Conservation (phyloP, 2,797 vertebrate species). For the Lepilemur ruficaudatus region DNA sequence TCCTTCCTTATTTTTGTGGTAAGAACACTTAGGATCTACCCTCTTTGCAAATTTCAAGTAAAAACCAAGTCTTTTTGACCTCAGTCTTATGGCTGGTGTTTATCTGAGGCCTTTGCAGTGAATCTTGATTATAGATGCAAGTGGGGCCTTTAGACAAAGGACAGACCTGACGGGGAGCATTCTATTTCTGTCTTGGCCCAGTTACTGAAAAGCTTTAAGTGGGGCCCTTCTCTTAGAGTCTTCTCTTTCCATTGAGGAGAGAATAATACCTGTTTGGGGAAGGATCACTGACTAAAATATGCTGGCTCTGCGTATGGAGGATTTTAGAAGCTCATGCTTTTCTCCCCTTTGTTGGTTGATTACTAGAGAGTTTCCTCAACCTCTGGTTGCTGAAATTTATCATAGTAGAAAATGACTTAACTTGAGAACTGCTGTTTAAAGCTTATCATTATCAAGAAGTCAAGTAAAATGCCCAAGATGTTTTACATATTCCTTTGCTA, state of each 20-base stretch:
- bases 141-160: background rate
- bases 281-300: background rate
- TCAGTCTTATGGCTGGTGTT: background rate
- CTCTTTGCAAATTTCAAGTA: background rate
- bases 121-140: background rate
- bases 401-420: background rate
- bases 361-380: background rate
- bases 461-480: background rate
- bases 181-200: background rate
- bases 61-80: background rate
- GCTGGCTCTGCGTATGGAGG: background rate
- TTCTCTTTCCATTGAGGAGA: background rate
- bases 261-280: background rate
- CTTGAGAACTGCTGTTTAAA: conserved; percentile 21
- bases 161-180: background rate
- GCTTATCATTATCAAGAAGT: background rate
- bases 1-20: background rate
- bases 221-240: background rate
- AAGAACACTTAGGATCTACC: background rate
- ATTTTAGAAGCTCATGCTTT: background rate
- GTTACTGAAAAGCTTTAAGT: background rate
- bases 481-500: background rate
- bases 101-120: background rate
- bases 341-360: conserved; percentile 10
- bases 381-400: background rate